Evolutionary conservation across 2,888 invertebrate genomes (phyloP).

Genomic region (Priocnemis perturbator): DNA sequence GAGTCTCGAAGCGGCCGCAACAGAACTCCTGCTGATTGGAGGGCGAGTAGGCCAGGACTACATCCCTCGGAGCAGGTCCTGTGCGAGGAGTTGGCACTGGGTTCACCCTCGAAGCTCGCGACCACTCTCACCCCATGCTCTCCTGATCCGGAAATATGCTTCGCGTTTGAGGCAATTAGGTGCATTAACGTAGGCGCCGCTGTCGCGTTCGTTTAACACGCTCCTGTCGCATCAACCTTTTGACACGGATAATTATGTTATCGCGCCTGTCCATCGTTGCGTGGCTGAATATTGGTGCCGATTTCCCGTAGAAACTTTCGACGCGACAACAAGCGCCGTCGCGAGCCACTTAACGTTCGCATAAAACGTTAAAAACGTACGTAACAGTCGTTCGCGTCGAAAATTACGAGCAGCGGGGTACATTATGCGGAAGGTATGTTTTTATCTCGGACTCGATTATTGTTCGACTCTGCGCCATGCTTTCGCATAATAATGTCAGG

Average conservation of each 20-base stretch:
- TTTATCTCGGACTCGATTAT: no score
- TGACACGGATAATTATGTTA: slow-evolving; percentile 4
- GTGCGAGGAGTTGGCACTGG: slow-evolving; percentile 10
- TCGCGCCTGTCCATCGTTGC: not conserved
- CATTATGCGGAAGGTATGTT: no score
- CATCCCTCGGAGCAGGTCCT: slow-evolving; percentile 46
- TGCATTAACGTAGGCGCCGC: slow-evolving; percentile 59
- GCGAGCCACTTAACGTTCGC: no score
- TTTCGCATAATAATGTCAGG: no score
- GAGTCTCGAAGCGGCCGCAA: not conserved
- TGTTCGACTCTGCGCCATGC: no score
- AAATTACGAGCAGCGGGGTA: no score
- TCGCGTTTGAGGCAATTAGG: slow-evolving; percentile 73
- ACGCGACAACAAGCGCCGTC: no score
- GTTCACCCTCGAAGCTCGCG: slow-evolving; percentile 6
- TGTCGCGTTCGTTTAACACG: slow-evolving; percentile 44
- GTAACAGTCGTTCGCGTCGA: no score
- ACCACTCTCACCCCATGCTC: slow-evolving; percentile 58
- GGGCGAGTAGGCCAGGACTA: slow-evolving; percentile 55
- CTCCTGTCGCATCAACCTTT: not conserved
- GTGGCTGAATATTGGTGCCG: not conserved
- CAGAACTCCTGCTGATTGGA: slow-evolving; percentile 53
- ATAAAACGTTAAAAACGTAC: no score
- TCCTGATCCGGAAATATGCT: slow-evolving; percentile 73
- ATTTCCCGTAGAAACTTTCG: not conserved